Percentiles rank a stretch among this genome's conserved stretches.
Conservation (phyloP, 2,888 invertebrate species). For the Dolomedes plantarius region DNA sequence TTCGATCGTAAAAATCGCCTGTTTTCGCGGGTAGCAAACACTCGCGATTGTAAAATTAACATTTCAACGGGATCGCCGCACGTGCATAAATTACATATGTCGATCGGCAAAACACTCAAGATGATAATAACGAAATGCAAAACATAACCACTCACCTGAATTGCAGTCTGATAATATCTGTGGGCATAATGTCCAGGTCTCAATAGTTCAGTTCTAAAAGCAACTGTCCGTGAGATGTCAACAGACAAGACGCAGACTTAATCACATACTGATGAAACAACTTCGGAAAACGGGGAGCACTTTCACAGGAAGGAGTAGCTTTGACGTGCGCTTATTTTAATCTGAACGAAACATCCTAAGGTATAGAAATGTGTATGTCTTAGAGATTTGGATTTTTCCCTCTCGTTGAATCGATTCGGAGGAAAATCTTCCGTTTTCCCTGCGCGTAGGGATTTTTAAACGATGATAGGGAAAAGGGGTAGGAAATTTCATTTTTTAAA, state of each 20-base stretch:
- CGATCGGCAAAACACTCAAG: background rate
- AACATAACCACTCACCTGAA: background rate
- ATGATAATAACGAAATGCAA: background rate
- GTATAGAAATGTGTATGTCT: constrained; percentile 24
- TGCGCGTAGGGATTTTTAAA: background rate
- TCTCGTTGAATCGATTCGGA: background rate
- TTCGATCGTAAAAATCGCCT: no score
- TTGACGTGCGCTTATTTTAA: constrained; percentile 18
- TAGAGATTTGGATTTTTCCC: constrained; percentile 22
- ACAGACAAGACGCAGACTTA: background rate
- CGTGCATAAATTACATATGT: background rate
- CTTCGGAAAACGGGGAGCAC: background rate
- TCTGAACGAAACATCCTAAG: constrained; percentile 11
- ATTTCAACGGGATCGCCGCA: no score
- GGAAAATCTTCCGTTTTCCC: background rate
- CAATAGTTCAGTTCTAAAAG: background rate
- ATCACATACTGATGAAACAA: background rate
- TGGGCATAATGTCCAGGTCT: background rate
- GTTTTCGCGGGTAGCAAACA: no score
- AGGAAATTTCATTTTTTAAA: background rate
- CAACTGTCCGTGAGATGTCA: background rate
- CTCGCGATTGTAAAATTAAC: no score
- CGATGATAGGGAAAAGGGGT: background rate
- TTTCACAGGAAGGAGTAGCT: background rate
- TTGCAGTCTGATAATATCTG: background rate